These are phyloP conservation scores for Dicentrarchus labrax DNA, from an alignment of 2,113 vertebrate species.

Conservation along the genomic window DNA sequence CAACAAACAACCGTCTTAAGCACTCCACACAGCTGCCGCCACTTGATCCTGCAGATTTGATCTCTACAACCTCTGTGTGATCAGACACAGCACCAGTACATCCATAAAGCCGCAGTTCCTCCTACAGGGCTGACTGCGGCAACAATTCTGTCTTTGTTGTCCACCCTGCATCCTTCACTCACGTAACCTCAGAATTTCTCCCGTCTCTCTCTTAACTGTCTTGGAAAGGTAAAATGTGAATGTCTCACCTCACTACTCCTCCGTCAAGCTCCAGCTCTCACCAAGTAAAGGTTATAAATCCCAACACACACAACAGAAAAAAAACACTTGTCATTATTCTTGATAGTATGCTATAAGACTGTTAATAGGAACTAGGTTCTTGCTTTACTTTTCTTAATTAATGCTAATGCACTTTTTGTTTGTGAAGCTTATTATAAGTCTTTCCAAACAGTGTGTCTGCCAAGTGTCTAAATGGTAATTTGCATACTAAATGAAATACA, in stretches of 20 bases:
- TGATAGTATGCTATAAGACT: neutral
- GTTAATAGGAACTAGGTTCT: neutral
- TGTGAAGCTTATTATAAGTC: slow-evolving; percentile 7
- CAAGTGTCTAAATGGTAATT: slow-evolving; percentile 19
- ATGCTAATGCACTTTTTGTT: slow-evolving; percentile 3
- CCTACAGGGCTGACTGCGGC: neutral
- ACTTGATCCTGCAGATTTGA: slow-evolving; percentile 2
- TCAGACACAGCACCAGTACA: neutral
- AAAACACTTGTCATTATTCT: neutral
- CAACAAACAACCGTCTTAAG: neutral
- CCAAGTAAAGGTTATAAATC: neutral
- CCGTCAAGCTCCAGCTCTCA: neutral
- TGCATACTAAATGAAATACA: slow-evolving; percentile 35
- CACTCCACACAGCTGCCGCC: neutral
- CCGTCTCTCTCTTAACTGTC: neutral
- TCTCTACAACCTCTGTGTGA: neutral
- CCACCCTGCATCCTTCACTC: neutral
- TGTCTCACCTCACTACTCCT: neutral
- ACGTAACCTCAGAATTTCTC: neutral
- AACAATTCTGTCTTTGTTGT: neutral
- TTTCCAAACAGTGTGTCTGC: neutral
- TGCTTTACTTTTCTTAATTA: slow-evolving; percentile 19
- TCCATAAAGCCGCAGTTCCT: neutral
- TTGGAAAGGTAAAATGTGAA: neutral
- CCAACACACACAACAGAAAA: neutral